phyloP scores from a whole-genome alignment of 2,113 vertebrate species.

The Chaetodon trifascialis region DNA sequence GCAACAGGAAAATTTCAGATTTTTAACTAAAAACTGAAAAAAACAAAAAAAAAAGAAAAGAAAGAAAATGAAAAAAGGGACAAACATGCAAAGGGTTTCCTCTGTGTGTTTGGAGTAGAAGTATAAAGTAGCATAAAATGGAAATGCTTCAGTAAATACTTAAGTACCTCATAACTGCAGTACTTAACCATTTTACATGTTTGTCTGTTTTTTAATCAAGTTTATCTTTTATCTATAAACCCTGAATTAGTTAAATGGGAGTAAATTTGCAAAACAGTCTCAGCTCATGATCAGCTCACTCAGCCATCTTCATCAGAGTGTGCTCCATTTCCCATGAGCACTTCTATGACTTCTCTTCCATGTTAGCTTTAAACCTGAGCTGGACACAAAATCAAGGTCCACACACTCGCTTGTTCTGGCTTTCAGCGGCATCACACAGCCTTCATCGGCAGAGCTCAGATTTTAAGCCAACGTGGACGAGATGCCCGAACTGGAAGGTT shows the following conservation, averaged over 20 bases:
- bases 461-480: background rate
- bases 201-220: background rate
- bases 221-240: background rate
- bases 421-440: background rate
- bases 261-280: background rate
- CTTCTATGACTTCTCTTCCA: background rate
- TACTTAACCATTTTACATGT: background rate
- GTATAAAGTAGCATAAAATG: too few species aligned
- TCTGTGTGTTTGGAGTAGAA: too few species aligned
- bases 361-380: background rate
- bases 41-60: too few species aligned
- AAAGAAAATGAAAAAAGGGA: too few species aligned
- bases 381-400: background rate
- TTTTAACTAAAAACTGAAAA: background rate
- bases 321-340: too few species aligned
- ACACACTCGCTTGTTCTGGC: background rate
- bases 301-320: background rate
- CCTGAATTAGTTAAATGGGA: background rate
- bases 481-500: too few species aligned
- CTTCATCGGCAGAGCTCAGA: background rate
- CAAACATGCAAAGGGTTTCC: background rate
- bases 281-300: background rate
- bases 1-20: background rate
- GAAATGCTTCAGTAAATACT: too few species aligned
- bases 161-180: too few species aligned